A percentile compares a stretch with the other conserved stretches of the same genome.
phyloP scores from a whole-genome alignment of 2,113 vertebrate species.

The Notothenia coriiceps region DNA sequence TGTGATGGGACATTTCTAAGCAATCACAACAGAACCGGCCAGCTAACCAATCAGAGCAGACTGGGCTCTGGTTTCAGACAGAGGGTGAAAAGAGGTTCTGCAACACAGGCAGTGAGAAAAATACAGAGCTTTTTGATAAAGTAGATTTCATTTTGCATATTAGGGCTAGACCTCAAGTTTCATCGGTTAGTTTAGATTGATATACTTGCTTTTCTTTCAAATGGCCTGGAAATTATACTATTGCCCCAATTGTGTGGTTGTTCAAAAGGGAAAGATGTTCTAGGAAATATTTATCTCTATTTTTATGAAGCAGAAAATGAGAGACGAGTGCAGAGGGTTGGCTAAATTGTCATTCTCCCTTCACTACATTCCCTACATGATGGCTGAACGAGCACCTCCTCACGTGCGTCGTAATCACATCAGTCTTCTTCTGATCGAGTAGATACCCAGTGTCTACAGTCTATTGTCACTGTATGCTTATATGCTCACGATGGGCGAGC shows the following conservation, averaged over 20 bases:
- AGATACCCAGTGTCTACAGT: not conserved
- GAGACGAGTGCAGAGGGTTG: not conserved
- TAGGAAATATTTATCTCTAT: not conserved
- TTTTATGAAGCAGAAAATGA: not conserved
- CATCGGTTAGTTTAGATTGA: not conserved
- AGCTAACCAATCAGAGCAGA: too few relatives aligned
- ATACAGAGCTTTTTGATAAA: too few relatives aligned
- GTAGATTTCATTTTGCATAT: too few relatives aligned
- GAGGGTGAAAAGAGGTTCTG: too few relatives aligned
- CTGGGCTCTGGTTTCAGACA: too few relatives aligned
- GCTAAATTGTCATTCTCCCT: not conserved
- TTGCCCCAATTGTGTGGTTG: not conserved
- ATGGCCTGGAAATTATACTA: not conserved
- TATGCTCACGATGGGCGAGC: conserved; percentile 16
- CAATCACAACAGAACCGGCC: too few relatives aligned
- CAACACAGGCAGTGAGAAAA: too few relatives aligned
- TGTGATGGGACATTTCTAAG: too few relatives aligned
- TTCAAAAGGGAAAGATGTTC: too few relatives aligned
- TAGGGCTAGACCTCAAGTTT: not conserved
- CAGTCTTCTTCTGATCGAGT: conserved; percentile 2
- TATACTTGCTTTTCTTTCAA: not conserved
- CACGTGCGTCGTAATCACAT: conserved; percentile 2
- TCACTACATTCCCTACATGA: not conserved
- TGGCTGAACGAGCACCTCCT: not conserved
- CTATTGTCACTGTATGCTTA: not conserved